phyloP scores from a whole-genome alignment of 2,113 vertebrate species.

The Raphicerus campestris region DNA sequence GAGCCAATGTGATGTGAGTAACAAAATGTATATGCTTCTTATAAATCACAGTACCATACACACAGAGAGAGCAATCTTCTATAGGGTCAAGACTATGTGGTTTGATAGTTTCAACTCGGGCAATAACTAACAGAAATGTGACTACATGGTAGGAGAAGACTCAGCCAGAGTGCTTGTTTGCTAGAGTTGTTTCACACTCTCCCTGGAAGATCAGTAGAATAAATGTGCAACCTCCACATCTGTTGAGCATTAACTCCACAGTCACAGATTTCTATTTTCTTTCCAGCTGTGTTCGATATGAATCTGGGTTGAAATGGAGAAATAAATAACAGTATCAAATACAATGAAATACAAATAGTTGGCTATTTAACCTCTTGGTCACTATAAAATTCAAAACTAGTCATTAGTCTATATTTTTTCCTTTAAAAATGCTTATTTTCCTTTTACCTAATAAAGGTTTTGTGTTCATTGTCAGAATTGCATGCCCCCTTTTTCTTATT shows the following conservation, averaged over 20 bases:
- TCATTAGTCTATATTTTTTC: background rate
- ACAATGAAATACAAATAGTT: background rate
- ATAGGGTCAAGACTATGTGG: background rate
- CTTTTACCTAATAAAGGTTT: background rate
- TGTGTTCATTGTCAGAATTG: background rate
- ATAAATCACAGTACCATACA: background rate
- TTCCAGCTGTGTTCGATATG: constrained; percentile 13
- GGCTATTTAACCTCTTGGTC: constrained; percentile 10
- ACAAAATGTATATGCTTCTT: background rate
- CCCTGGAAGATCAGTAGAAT: background rate
- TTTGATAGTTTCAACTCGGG: background rate
- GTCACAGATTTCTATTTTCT: constrained; percentile 14
- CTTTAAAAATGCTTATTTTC: constrained; percentile 26
- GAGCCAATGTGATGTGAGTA: background rate
- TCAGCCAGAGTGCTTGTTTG: background rate
- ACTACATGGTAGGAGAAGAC: background rate
- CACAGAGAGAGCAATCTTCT: background rate
- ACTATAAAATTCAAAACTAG: background rate
- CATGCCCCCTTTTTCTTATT: background rate
- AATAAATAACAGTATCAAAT: constrained; percentile 18
- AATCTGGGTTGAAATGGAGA: constrained; percentile 12
- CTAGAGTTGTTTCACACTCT: background rate
- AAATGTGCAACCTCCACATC: constrained; percentile 25
- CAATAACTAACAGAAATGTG: background rate
- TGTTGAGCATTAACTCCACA: constrained; percentile 35